Evolutionary conservation across 2,888 invertebrate genomes (phyloP), one percentile per base, ranked within the genome.

Genomic region (Heteromurus nitidus): DNA sequence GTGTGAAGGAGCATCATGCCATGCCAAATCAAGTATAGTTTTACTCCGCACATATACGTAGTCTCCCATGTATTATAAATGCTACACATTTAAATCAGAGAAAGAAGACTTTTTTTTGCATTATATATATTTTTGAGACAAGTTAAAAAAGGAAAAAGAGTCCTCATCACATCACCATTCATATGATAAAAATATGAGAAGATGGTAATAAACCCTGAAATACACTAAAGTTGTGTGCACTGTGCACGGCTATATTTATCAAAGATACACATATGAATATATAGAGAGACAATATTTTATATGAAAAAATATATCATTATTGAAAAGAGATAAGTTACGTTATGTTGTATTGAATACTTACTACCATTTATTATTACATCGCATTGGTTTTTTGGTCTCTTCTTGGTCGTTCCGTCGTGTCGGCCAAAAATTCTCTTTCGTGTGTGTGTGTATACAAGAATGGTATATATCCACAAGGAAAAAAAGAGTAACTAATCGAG

Each of bases 181-280:
- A 55, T 70, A 55, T 55, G 26, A 16, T 69, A 69, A 53, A 68
- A 58, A 70, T 70, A 58, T 58, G 55, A 55, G 50, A 50, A 68
- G 70, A 58, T 58, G 70, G 70, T 70, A 70, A 70, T 70, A 70
- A 70, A 70, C 58, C 55, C 58, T 70, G 70, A 68, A 68, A 68
- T 68, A 68, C 16, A 58, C 31, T 55, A 70, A 22, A n/a, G 50
- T 50, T 50, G 18, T 50, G 22, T 36, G 26, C 31, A 20, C 20
- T 50, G 50, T 50, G 50, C 18, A 44, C 18, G 20, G 9, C 2
- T 20, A 3, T 50, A 3, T 50, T 50, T 47, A 26, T 11, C 13
- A 13, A 36, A 9, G 36, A 36, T 36, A 67, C 22, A 47, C 11
- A 50, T 50, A 65, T 65, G 24, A n/a, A n/a, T n/a, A n/a, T n/a